Conservation (phyloP, 2,888 invertebrate species). For the Chelonus formosanus region DNA sequence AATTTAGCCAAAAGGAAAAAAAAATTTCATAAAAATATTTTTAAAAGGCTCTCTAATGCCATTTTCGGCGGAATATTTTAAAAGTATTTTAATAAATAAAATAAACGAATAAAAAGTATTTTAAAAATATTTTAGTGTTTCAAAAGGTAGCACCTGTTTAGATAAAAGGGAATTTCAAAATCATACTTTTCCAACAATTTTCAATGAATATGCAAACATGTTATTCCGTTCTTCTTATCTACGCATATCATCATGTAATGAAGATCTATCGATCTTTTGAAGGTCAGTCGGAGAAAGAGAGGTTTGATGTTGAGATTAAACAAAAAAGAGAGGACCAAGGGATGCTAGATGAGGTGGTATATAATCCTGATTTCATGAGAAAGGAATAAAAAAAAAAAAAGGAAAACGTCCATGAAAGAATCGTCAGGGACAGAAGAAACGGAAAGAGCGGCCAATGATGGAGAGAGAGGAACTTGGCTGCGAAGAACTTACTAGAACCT, state of each 20-base stretch:
- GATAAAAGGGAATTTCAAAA: too few species aligned
- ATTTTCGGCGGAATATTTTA: too few species aligned
- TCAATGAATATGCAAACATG: constrained; percentile 31
- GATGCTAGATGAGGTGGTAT: constrained; percentile 10
- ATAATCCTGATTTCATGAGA: constrained; percentile 5
- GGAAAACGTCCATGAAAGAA: constrained; percentile 17
- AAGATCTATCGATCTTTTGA: constrained; percentile 42
- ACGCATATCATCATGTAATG: constrained; percentile 32
- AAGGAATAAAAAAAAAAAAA: constrained; percentile 2
- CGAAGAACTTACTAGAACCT: constrained; percentile 47
- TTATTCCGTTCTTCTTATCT: constrained; percentile 23
- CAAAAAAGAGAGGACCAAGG: constrained; percentile 15
- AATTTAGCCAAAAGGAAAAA: too few species aligned
- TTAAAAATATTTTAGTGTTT: too few species aligned
- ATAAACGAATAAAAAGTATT: too few species aligned
- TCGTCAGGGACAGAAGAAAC: constrained; percentile 32
- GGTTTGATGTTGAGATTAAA: neutral
- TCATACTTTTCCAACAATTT: neutral
- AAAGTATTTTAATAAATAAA: too few species aligned
- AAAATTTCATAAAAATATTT: too few species aligned
- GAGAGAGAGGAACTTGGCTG: constrained; percentile 29
- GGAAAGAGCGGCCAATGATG: constrained; percentile 35
- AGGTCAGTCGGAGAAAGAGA: constrained; percentile 41
- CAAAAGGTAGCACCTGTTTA: too few species aligned
- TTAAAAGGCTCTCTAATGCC: too few species aligned